Percentiles rank a stretch among this genome's conserved stretches.
phyloP scores from a whole-genome alignment of 2,113 vertebrate species.

The Sorex fumeus region DNA sequence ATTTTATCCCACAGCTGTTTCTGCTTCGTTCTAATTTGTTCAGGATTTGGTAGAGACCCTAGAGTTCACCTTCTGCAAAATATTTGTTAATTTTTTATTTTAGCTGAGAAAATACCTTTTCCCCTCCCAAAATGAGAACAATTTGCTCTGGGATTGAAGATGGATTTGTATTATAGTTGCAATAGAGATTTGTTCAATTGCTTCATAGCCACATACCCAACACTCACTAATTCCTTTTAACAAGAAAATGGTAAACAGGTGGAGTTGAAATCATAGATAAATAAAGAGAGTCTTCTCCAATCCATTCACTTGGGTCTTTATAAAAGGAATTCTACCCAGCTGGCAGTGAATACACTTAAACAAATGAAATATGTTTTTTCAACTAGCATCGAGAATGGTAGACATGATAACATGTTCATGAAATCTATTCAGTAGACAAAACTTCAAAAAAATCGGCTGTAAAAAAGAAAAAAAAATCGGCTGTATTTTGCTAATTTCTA shows the following conservation, averaged over 20 bases:
- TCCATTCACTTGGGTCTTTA: constrained; percentile 77
- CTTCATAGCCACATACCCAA: constrained; percentile 83
- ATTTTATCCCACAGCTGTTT: constrained; percentile 89
- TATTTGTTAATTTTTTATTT: constrained; percentile 86
- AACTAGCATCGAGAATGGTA: constrained; percentile 37
- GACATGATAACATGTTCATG: constrained; percentile 42
- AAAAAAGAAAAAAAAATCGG: constrained; percentile 50
- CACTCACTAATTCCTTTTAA: constrained; percentile 87
- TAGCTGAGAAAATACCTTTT: constrained; percentile 82
- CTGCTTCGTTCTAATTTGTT: constrained; percentile 91
- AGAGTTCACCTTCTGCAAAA: constrained; percentile 89
- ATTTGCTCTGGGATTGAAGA: constrained; percentile 87
- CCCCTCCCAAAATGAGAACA: constrained; percentile 83
- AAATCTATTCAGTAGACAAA: constrained; percentile 42
- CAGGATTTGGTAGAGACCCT: constrained; percentile 88
- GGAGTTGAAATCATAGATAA: constrained; percentile 84
- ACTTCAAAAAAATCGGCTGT: constrained; percentile 50
- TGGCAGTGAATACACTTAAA: constrained; percentile 48
- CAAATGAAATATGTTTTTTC: constrained; percentile 52
- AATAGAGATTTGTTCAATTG: constrained; percentile 82
- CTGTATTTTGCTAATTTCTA: constrained; percentile 52
- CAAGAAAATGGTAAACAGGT: constrained; percentile 88
- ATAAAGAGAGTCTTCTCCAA: constrained; percentile 79
- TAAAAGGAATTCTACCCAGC: constrained; percentile 78
- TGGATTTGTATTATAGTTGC: constrained; percentile 84